Percentiles rank a stretch among this genome's conserved stretches.
phyloP scores from a whole-genome alignment of 2,797 vertebrate species.

The Pelochelys cantorii region DNA sequence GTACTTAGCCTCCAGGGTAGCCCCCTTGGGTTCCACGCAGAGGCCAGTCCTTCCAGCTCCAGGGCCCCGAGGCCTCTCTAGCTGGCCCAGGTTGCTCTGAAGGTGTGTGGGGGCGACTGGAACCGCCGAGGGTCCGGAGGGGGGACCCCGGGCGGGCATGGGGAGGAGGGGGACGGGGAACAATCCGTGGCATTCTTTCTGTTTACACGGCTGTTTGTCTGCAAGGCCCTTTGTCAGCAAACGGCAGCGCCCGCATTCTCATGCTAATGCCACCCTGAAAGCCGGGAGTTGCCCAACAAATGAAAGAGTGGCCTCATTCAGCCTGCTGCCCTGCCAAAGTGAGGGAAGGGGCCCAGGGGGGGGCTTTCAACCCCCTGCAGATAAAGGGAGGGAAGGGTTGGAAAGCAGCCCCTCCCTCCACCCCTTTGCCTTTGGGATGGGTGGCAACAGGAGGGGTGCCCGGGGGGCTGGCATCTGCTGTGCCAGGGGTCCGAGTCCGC shows the following conservation, averaged over 20 bases:
- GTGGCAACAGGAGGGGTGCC: neutral
- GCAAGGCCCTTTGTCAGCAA: conserved; percentile 95
- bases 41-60: too few relatives aligned
- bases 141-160: neutral
- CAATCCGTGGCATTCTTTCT: conserved; percentile 95
- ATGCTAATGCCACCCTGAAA: conserved; percentile 94
- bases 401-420: neutral
- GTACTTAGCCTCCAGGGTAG: too few relatives aligned
- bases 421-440: neutral
- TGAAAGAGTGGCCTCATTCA: conserved; percentile 96
- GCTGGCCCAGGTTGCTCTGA: neutral
- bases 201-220: conserved; percentile 97
- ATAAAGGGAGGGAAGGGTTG: neutral
- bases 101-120: neutral
- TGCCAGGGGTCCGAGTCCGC: neutral
- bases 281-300: conserved; percentile 96
- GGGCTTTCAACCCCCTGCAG: neutral
- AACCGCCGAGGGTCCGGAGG: conserved; percentile 39
- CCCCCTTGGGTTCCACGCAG: too few relatives aligned
- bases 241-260: conserved; percentile 91
- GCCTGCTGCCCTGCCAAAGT: conserved; percentile 81
- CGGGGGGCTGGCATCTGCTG: neutral
- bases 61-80: too few relatives aligned
- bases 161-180: conserved; percentile 74
- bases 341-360: neutral